Base-by-base conservation (phyloP, 1,140 invertebrate species). In the Mesaphorura yosii region DNA sequence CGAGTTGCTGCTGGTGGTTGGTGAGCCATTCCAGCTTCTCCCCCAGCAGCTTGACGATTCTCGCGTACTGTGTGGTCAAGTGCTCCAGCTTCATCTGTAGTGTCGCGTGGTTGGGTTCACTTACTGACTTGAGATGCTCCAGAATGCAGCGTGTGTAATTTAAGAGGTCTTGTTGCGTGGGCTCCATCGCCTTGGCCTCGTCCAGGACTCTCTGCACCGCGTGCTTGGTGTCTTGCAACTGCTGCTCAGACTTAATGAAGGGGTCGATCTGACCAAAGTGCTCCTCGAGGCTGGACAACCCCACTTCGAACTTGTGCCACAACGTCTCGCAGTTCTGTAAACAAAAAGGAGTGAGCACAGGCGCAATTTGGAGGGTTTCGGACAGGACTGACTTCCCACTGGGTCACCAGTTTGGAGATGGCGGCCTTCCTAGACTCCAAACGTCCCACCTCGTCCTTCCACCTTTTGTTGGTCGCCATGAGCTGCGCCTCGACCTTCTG, bases 191-290 rank as follows among this genome's bases (percentile, higher is more conserved):
- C 57, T 79, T 74, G 44, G 76, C 76, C 68, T 83, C 79, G 34
- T 70, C 65, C 58, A 75, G 70, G 52, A 83, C 75, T 66, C 86
- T 84, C 70, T 82, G 74, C 53, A 88, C 67, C 51, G 75, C 74
- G 69, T 80, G 77, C 60, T 78, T 76, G 28, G 79, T 78, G 65
- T 84, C 80, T 27, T 77, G 66, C 39, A 86, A 74, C 65, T 85
- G 80, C 62, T 79, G 75, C 63, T 80, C 80, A 26, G 80, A 86
- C 55, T 78, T 74, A 20, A 86, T 79, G 48, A 76, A 76, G 23
- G 73, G 74, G 66, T 88, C 85, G 41, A 87, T 69, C 68, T 86
- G 81, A 59, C 81, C 78, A 58, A 77, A 74, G 40, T 80, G 77
- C 64, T 88, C 84, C 55, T 83, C 79, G 20, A 80, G 72, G 20